Base-by-base conservation (phyloP, 2,113 vertebrate species). In the Sapajus apella region DNA sequence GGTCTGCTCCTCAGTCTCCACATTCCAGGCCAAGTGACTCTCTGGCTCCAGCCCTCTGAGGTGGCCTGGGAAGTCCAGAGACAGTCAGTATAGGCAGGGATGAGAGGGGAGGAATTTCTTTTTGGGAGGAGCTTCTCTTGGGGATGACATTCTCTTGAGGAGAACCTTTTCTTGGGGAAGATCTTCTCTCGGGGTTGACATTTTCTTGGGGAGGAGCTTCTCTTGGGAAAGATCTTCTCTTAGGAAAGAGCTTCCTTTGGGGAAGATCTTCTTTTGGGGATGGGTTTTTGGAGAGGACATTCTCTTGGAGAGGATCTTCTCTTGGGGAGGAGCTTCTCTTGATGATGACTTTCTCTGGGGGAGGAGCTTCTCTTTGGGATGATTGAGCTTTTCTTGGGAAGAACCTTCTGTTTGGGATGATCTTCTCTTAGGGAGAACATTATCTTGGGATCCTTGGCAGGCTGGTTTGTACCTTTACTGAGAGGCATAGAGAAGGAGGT, bases 81-180 rank as follows among this genome's bases (percentile, higher is more conserved):
- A 10, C 35, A 70, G 23, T 35, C 2, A 12, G 18, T 30, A 55
- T 47, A 6, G 16, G 0, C 2, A 1, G 18, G 25, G 8, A 27
- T 9, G 3, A 32, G 47, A 86, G 17, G 12, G 25, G 32, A 66
- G 5, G 9, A 18, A 30, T 10, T 32, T 64, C 61, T 30, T 6
- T 64, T 64, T 12, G 61, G 25, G 58, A 61, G 0, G 10, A 30
- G 0, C 25, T 30, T 61, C 58, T 27, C 4, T 61, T 30, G 25
- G 58, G 58, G 25, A 61, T 0, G 1, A 61, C 3, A 3, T 61
- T 61, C 58, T 11, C 9, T 61, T 61, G 58, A 25, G 58, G 58
- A 27, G 1, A 11, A 27, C 0, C 0, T 27, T 61, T 25, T 61
- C 25, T 61, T 61, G 11, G 4, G 10, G 25, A 61, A 5, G 11